Evolutionary conservation across 2,888 invertebrate genomes (phyloP).

Genomic region (Lasius fuliginosus): DNA sequence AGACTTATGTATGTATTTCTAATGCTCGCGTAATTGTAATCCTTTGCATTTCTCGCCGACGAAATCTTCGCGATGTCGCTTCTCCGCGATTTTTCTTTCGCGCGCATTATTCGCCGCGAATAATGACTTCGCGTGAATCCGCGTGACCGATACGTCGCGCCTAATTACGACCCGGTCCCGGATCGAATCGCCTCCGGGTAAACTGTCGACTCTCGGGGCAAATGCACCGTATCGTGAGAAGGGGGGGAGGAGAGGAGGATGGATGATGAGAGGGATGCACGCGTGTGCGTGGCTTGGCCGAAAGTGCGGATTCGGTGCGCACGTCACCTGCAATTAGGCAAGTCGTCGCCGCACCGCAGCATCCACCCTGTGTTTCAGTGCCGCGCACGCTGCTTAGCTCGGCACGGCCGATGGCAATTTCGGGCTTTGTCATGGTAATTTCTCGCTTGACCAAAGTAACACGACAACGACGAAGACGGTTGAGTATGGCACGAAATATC

Average conservation of each 20-base stretch:
- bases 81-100: background rate
- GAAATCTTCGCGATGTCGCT: background rate
- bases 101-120: background rate
- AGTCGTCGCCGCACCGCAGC: conserved; percentile 63
- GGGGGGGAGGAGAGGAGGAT: background rate
- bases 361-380: conserved; percentile 59
- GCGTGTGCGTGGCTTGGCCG: conserved; percentile 31
- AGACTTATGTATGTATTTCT: background rate
- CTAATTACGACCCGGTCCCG: conserved; percentile 28
- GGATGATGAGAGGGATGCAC: conserved; percentile 36
- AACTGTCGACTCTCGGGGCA: conserved; percentile 37
- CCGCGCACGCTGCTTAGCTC: conserved; percentile 67
- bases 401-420: conserved; percentile 73
- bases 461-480: conserved; percentile 52
- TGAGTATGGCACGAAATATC: conserved; percentile 9
- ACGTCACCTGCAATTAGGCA: conserved; percentile 76
- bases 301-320: conserved; percentile 69
- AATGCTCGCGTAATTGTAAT: background rate
- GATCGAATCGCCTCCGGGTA: conserved; percentile 48
- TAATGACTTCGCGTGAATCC: conserved; percentile 33
- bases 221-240: conserved; percentile 7
- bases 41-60: background rate
- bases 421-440: conserved; percentile 79
- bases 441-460: conserved; percentile 71
- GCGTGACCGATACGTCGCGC: conserved; percentile 27